Evolutionary conservation across 2,113 vertebrate genomes (phyloP), one percentile per base, ranked within the genome.

Genomic region (Pterophyllum scalare): DNA sequence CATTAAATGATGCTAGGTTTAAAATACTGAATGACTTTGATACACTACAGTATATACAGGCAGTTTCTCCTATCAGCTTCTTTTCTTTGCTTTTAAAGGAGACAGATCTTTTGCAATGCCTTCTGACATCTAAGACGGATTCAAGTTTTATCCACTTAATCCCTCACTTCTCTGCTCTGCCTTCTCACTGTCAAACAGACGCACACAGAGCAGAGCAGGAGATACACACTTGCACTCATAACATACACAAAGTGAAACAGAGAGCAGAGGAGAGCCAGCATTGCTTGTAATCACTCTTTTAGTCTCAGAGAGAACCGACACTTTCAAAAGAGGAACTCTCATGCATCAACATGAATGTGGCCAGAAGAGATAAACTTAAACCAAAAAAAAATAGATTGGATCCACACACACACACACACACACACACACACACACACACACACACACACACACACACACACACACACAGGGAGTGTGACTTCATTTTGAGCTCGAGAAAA

Each of bases 31-130:
- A 5, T 46, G 40, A 8, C 33, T 15, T 7, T 0, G 61, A 2
- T 38, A 52, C 7, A 24, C 7, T 38, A 3, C 11, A 1, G 33
- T 15, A 64, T 15, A 40, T 64, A n/a, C 33, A 64, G 61, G 35
- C 12, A 40, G 7, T 9, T 64, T 64, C 13, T 64, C 35, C 3
- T 1, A 0, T 46, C 22, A 67, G 22, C 14, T 46, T 67, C 22
- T 67, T 38, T 65, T 46, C 64, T 67, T 67, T 26, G 64, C 40
- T 19, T 67, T 19, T 46, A 67, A 67, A 26, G 24, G 64, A 67
- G 14, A 67, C 62, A 46, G 22, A 67, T 43, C 7, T 28, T 49
- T 28, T 28, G 24, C 14, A 22, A 46, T 40, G 9, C 64, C 22
- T 67, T 67, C 40, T 67, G 40, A 46, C 22, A 26, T 26, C 22